Evolutionary conservation across 2,797 vertebrate genomes (phyloP).

Genomic region (Thunnus albacares): DNA sequence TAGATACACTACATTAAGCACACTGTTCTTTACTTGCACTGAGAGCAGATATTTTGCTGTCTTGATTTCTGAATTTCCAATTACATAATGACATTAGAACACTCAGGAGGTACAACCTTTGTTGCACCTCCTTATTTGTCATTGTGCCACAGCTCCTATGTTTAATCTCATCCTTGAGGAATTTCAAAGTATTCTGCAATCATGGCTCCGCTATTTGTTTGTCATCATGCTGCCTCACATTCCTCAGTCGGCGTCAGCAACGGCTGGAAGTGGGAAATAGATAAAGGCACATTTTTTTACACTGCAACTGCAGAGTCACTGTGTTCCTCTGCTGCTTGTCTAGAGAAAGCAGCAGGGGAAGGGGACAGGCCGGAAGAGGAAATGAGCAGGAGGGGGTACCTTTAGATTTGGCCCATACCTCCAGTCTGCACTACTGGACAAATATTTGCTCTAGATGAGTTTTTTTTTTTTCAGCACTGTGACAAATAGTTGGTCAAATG

Average conservation of each 20-base stretch:
- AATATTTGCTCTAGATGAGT: conserved; percentile 75
- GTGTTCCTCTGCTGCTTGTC: conserved; percentile 33
- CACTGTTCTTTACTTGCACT: too few species aligned
- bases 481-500: conserved; percentile 68
- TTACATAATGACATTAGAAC: neutral
- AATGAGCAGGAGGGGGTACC: conserved; percentile 4
- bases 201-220: conserved; percentile 55
- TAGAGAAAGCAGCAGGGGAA: conserved; percentile 43
- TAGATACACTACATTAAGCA: too few species aligned
- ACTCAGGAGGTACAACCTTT: too few species aligned
- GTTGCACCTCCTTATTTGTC: conserved; percentile 11
- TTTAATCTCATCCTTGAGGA: conserved; percentile 52
- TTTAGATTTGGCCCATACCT: conserved; percentile 47
- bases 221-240: conserved; percentile 63
- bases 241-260: conserved; percentile 58
- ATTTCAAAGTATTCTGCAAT: conserved; percentile 56
- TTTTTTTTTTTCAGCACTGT: conserved; percentile 44
- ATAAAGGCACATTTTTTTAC: conserved; percentile 69
- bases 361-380: conserved; percentile 18
- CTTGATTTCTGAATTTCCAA: neutral
- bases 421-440: conserved; percentile 49
- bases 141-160: conserved; percentile 44
- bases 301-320: conserved; percentile 38
- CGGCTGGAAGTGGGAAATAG: conserved; percentile 67
- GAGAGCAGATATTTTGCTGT: neutral